Percentiles rank a stretch among this genome's conserved stretches.
Evolutionary conservation across 2,797 vertebrate genomes (phyloP).

Genomic region (Lacerta agilis): DNA sequence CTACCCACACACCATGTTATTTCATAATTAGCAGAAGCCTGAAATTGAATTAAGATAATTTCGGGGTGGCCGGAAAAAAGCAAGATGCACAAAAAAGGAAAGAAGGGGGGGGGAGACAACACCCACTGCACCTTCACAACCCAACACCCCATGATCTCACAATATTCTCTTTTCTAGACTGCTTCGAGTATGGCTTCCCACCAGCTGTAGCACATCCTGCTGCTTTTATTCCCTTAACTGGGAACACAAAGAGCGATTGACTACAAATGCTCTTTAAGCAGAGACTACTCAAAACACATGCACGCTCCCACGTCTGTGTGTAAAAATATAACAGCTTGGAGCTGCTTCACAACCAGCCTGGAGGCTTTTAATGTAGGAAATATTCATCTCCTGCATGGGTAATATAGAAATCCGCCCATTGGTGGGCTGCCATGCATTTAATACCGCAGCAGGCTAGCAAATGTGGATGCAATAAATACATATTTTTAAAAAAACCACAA

Average conservation of each 20-base stretch:
- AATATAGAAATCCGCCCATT: neutral
- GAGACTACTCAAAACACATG: neutral
- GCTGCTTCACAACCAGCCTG: neutral
- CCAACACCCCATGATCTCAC: neutral
- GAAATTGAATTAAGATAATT: slow-evolving; percentile 53
- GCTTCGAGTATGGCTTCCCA: slow-evolving; percentile 1
- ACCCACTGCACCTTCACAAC: neutral
- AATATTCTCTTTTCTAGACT: neutral
- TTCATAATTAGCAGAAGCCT: slow-evolving; percentile 44
- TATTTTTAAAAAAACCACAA: neutral
- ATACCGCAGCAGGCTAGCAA: neutral
- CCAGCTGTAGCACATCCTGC: neutral
- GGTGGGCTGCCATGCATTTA: neutral
- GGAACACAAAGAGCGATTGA: neutral
- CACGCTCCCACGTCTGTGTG: neutral
- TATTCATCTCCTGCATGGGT: neutral
- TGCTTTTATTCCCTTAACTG: neutral
- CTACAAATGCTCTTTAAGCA: slow-evolving; percentile 13
- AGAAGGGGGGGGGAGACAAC: too few species aligned
- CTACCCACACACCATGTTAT: neutral
- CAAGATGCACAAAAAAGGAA: too few species aligned
- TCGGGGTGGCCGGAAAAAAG: neutral
- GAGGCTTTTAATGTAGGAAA: neutral
- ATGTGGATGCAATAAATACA: neutral
- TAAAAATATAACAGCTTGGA: slow-evolving; percentile 2